Conservation (phyloP, 1,140 invertebrate species). For the Caenorhabditis remanei region DNA sequence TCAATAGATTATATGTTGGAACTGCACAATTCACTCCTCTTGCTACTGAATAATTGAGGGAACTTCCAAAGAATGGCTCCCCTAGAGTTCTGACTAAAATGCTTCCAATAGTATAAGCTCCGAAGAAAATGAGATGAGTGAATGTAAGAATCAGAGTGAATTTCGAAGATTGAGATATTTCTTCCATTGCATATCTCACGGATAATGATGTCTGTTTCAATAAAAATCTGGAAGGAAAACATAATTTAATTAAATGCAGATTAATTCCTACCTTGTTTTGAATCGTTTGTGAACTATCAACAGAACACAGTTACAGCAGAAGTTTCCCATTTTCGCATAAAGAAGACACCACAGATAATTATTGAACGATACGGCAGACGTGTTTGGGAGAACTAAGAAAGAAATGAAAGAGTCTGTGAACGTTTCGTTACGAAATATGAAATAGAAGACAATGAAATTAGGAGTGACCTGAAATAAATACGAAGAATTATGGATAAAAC, state of each 20-base stretch:
- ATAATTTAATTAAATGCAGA: not conserved
- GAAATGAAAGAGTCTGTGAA: constrained; percentile 17
- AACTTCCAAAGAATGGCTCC: constrained; percentile 3
- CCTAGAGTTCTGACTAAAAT: constrained; percentile 24
- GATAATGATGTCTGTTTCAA: not conserved
- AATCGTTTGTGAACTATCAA: constrained; percentile 3
- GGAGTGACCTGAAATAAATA: not conserved
- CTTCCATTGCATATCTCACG: constrained; percentile 24
- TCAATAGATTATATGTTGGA: constrained; percentile 35
- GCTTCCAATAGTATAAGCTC: constrained; percentile 3
- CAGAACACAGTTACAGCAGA: not conserved
- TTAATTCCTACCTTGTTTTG: not conserved
- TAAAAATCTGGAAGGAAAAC: not conserved
- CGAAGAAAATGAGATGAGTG: constrained; percentile 42
- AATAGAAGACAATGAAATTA: not conserved
- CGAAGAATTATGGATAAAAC: not conserved
- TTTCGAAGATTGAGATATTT: constrained; percentile 25
- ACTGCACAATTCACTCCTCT: constrained; percentile 38
- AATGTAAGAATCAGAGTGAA: constrained; percentile 23
- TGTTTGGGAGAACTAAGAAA: constrained; percentile 33
- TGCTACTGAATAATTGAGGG: constrained; percentile 5
- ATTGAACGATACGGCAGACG: not conserved
- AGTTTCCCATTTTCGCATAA: constrained; percentile 15
- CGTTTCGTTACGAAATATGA: constrained; percentile 12
- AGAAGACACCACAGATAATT: constrained; percentile 6